Evolutionary conservation across 2,113 vertebrate species (phyloP).

Genomic region (Limanda limanda): DNA sequence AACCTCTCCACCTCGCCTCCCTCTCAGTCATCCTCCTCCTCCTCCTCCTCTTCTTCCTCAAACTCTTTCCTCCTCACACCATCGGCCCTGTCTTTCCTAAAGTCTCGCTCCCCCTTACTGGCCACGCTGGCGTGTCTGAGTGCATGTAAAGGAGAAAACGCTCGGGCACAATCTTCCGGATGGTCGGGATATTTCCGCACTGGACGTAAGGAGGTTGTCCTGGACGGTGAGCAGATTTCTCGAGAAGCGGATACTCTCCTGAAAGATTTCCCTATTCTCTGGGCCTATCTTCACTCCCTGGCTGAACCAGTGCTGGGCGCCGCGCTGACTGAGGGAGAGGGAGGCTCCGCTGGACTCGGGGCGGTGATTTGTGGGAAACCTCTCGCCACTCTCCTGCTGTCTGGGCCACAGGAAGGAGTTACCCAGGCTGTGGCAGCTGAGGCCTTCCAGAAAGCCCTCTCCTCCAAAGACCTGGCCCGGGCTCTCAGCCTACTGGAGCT

Average conservation of each 20-base stretch:
- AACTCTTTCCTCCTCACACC: conserved; percentile 85
- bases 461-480: conserved; percentile 82
- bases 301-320: conserved; percentile 82
- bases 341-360: conserved; percentile 73
- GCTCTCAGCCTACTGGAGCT: conserved; percentile 87
- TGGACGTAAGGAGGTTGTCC: conserved; percentile 84
- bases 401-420: conserved; percentile 85
- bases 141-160: conserved; percentile 74
- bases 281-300: conserved; percentile 84
- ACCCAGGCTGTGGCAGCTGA: conserved; percentile 80
- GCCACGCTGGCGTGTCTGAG: conserved; percentile 88
- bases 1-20: conserved; percentile 50
- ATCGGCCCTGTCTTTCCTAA: conserved; percentile 90
- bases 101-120: conserved; percentile 87
- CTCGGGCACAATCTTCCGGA: conserved; percentile 65
- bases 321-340: conserved; percentile 62
- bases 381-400: conserved; percentile 83
- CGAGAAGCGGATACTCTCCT: conserved; percentile 88
- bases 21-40: conserved; percentile 2
- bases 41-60: conserved; percentile 48
- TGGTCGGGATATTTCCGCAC: conserved; percentile 89
- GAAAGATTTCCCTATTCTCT: conserved; percentile 87
- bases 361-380: conserved; percentile 84
- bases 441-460: conserved; percentile 88
- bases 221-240: conserved; percentile 88